Evolutionary conservation across 2,797 vertebrate genomes (phyloP), one percentile per base, ranked within the genome.

Genomic region (Chromobotia macracanthus): DNA sequence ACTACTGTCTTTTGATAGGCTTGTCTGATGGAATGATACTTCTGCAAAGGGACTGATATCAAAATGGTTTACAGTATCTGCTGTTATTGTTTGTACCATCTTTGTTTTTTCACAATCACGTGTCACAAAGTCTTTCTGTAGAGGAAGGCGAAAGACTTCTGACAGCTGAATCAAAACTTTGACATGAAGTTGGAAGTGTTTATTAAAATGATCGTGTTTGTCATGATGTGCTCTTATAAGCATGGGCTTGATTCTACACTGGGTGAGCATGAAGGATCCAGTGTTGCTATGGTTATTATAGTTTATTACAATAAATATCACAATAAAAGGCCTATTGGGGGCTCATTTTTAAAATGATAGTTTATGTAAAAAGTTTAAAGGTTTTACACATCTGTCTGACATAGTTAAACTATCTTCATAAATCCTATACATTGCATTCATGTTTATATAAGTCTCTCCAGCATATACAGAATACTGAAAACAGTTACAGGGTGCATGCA

Each of bases 291-390:
- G 86, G 87, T 90, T 86, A 91, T 88, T 13, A 82, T 83, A 87
- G 88, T 86, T 81, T 89, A 87, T 85, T 89, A 88, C 85, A 87
- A 89, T 63, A 84, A 28, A 75, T 90, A 91, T 92, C 85, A 90
- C 91, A 93, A 94, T 92, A 91, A 93, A 92, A 85, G 84, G 88
- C 84, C 87, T 1, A 0, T 74, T 77, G 83, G 80, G 85, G 87
- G 74, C 21, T 80, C 41, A 61, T 87, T 87, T 88, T 71, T 66
- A 75, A 56, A 35, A 44, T 9, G 72, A 5, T 82, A 48, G 82
- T 77, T 79, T 44, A 23, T 23, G 15, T 56, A 41, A 19, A 51
- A 23, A 65, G 64, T 66, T 65, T 1, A 3, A 35, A 11, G n/a
- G n/a, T 10, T 74, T 28, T 50, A 74, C 13, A 65, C n/a, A 53